phyloP scores from a whole-genome alignment of 1,140 invertebrate species.

The Maniola jurtina region DNA sequence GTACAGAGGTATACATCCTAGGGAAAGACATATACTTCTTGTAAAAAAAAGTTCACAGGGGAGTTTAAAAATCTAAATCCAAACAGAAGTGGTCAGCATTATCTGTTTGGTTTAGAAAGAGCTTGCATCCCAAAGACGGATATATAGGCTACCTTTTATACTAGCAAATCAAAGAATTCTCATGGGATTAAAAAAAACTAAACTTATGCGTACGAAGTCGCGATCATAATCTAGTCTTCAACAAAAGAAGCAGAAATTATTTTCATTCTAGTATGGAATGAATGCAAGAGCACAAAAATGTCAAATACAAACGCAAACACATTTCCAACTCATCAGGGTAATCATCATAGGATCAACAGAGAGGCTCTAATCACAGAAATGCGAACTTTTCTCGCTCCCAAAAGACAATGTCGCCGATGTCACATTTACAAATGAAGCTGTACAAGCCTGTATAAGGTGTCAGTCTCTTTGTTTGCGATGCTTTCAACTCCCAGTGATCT shows the following conservation, averaged over 20 bases:
- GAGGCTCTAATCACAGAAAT: slow-evolving; percentile 24
- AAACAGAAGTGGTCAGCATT: no score
- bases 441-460: slow-evolving; percentile 20
- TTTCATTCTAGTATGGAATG: neutral
- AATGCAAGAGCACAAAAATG: neutral
- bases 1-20: no score
- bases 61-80: no score
- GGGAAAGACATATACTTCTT: no score
- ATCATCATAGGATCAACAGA: slow-evolving; percentile 27
- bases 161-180: no score
- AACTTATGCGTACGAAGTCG: no score
- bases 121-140: no score
- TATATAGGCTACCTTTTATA: no score
- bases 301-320: slow-evolving; percentile 9
- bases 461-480: slow-evolving; percentile 45
- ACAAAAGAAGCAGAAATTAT: neutral
- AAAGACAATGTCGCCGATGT: slow-evolving; percentile 17
- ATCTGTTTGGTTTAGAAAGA: no score
- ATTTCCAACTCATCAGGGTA: slow-evolving; percentile 21
- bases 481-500: slow-evolving; percentile 43
- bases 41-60: no score
- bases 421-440: slow-evolving; percentile 27
- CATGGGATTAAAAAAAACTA: no score
- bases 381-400: slow-evolving; percentile 15
- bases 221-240: no score